A percentile compares a stretch with the other conserved stretches of the same genome.
Evolutionary conservation across 2,888 invertebrate species (phyloP).

Genomic region (Dromius quadrimaculatus): DNA sequence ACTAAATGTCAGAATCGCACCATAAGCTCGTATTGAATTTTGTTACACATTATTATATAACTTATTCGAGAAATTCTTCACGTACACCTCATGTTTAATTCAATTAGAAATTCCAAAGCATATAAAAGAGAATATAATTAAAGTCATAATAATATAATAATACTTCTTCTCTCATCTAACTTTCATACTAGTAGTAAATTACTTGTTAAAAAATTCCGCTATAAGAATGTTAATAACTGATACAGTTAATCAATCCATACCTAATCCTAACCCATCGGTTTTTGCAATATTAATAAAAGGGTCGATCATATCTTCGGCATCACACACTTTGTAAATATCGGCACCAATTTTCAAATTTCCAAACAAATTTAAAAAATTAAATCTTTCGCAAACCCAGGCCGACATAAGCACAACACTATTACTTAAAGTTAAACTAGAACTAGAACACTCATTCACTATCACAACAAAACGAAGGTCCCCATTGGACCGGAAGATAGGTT

Average conservation of each 20-base stretch:
- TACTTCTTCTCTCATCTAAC: not conserved
- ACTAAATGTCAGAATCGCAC: constrained; percentile 29
- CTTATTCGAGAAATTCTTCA: not conserved
- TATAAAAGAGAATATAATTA: not conserved
- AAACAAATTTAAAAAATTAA: constrained; percentile 43
- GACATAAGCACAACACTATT: constrained; percentile 35
- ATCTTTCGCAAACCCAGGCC: constrained; percentile 44
- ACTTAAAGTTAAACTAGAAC: constrained; percentile 17
- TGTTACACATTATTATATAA: constrained; percentile 1
- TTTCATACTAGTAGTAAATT: not conserved
- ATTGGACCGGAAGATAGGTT: constrained; percentile 47
- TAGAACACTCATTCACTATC: constrained; percentile 46
- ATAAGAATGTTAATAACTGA: not conserved
- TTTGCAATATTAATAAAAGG: constrained; percentile 40
- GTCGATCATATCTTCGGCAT: constrained; percentile 40
- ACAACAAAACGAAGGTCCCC: constrained; percentile 45
- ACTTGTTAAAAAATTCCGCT: not conserved
- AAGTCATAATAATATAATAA: not conserved
- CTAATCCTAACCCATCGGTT: constrained; percentile 37
- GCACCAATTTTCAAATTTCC: constrained; percentile 39
- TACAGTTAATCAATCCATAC: constrained; percentile 11
- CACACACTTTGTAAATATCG: constrained; percentile 42
- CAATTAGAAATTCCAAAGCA: not conserved
- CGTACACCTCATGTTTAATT: not conserved
- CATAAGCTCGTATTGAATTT: constrained; percentile 17